A percentile compares a stretch with the other conserved stretches of the same genome.
Conservation (phyloP, 1,140 invertebrate genomes). For the Mactra quadrangularis region DNA sequence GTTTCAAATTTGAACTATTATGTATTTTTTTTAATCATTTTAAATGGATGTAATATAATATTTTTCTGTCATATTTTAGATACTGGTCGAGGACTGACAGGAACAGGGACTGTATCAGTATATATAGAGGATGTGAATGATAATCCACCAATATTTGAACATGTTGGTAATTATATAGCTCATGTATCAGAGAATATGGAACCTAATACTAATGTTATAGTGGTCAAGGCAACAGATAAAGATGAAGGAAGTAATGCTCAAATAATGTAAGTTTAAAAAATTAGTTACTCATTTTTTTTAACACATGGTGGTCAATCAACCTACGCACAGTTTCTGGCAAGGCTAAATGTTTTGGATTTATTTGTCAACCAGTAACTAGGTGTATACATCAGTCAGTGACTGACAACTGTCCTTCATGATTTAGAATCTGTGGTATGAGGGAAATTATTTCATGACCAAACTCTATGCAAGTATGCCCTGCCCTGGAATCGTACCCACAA, state of each 20-base stretch:
- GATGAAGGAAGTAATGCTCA: conserved; percentile 95
- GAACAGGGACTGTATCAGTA: conserved; percentile 90
- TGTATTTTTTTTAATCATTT: too few relatives aligned
- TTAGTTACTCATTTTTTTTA: not conserved
- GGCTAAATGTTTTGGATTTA: not conserved
- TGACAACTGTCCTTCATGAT: too few relatives aligned
- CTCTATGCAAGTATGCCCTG: too few relatives aligned
- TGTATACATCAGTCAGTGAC: too few relatives aligned
- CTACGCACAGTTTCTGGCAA: not conserved
- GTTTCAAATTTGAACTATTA: too few relatives aligned
- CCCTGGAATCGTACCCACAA: too few relatives aligned
- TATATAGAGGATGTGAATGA: conserved; percentile 92
- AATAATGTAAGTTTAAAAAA: conserved; percentile 86
- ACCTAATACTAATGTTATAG: conserved; percentile 90
- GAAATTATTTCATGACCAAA: too few relatives aligned
- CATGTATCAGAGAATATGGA: conserved; percentile 94
- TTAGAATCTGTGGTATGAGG: too few relatives aligned
- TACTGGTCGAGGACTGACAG: conserved; percentile 87
- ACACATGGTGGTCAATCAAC: not conserved
- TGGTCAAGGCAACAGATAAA: conserved; percentile 95
- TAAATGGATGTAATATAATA: too few relatives aligned
- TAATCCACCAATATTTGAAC: conserved; percentile 92
- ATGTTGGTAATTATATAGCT: conserved; percentile 92
- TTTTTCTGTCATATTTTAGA: too few relatives aligned
- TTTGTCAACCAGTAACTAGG: too few relatives aligned